A percentile compares a stretch with the other conserved stretches of the same genome.
phyloP scores from a whole-genome alignment of 2,113 vertebrate species.

The Lasiurus cinereus region DNA sequence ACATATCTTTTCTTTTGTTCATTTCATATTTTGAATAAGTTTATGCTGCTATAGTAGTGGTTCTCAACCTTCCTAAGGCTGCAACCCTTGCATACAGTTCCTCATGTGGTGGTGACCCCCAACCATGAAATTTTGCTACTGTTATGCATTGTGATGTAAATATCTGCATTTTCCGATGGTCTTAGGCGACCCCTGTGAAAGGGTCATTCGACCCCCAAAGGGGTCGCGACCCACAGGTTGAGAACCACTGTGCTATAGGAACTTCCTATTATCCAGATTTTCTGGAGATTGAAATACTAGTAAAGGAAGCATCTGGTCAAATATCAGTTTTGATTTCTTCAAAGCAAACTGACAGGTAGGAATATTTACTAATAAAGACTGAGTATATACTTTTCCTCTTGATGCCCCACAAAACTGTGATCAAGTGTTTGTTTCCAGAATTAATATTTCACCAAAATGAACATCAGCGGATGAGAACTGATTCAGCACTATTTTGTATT shows the following conservation, averaged over 20 bases:
- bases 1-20: not conserved
- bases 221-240: no score
- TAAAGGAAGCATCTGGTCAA: conserved; percentile 83
- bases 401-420: conserved; percentile 65
- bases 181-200: no score
- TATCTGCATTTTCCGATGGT: no score
- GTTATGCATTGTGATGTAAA: no score
- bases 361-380: conserved; percentile 72
- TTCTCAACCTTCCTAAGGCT: no score
- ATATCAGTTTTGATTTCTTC: conserved; percentile 84
- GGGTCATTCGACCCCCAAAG: no score
- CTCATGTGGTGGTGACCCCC: no score
- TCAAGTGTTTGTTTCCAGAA: conserved; percentile 36
- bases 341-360: conserved; percentile 74
- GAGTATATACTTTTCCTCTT: conserved; percentile 59
- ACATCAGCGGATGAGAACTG: not conserved
- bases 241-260: not conserved
- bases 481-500: not conserved
- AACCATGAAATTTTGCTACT: no score
- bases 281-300: conserved; percentile 77
- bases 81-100: no score
- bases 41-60: not conserved
- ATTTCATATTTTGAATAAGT: conserved; percentile 46
- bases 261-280: conserved; percentile 74
- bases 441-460: not conserved